Base-by-base conservation (phyloP, 2,888 invertebrate species). In the Drosophila peninsularis region DNA sequence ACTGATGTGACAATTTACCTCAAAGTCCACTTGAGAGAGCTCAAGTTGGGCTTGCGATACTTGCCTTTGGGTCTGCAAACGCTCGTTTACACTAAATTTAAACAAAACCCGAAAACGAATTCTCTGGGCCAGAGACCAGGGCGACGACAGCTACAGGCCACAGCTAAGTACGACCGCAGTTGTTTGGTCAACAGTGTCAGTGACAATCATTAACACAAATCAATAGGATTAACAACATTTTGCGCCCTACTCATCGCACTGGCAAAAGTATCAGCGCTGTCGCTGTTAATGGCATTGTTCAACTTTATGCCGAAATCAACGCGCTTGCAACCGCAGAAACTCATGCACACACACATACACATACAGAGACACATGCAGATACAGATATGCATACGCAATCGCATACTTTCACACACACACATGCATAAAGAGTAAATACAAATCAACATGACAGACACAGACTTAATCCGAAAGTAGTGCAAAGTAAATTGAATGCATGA, bases 381-480 rank as follows among this genome's bases (percentile, higher is more conserved):
- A 57, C 24, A 56, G 53, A 57, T 7, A 55, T 37, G 45, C 50
- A 41, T 36, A 52, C 14, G 9, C 19, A 50, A 3, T 34, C 34
- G 19, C 34, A 50, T 13, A 21, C n/a, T n/a, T 41, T 55, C 54
- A 1, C 1, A 30, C 27, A 21, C 50, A 60, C 50, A 66, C 32
- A 61, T 42, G 50, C 61, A 45, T 45, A 62, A 36, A 53, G 72
- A 65, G 80, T 62, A 69, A 82, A 69, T 62, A 85, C 82, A 85
- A 80, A 72, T 87, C 78, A 78, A 78, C 78, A 73, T 78, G 78
- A 87, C 87, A 87, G 70, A 62, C 68, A 64, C 73, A 73, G 78
- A 87, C 78, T 74, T 87, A 83, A 87, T 87, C 87, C 78, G 64
- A 84, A 87, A 81, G 80, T 83, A 81, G 83, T 81, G 81, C 81